phyloP scores from a whole-genome alignment of 1,140 invertebrate genomes.

The Drosophila oshimai region DNA sequence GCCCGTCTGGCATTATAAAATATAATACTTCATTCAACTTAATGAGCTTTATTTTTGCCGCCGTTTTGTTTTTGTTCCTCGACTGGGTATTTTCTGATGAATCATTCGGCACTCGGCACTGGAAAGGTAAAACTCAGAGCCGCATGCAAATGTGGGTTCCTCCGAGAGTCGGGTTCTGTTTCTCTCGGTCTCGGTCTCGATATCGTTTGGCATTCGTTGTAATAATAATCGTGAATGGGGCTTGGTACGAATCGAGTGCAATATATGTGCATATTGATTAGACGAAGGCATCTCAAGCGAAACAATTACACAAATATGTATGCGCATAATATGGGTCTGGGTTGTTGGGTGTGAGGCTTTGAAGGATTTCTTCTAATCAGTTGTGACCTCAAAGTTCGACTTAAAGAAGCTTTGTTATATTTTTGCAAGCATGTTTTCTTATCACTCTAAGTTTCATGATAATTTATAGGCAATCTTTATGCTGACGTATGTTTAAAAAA shows the following conservation, averaged over 20 bases:
- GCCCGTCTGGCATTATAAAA: slow-evolving; percentile 19
- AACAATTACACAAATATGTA: slow-evolving; percentile 6
- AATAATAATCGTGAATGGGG: slow-evolving; percentile 54
- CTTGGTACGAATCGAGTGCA: slow-evolving; percentile 42
- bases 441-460: slow-evolving; percentile 3
- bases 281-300: slow-evolving; percentile 21
- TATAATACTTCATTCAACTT: slow-evolving; percentile 32
- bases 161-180: slow-evolving; percentile 23
- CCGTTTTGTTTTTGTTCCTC: neutral
- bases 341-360: neutral
- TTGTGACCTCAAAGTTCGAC: neutral
- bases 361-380: slow-evolving; percentile 22
- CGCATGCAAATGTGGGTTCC: slow-evolving; percentile 43
- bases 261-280: slow-evolving; percentile 73
- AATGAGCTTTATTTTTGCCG: slow-evolving; percentile 27
- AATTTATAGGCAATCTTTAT: neutral
- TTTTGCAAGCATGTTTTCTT: slow-evolving; percentile 5
- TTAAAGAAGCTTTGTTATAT: neutral
- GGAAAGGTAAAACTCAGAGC: slow-evolving; percentile 21
- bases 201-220: slow-evolving; percentile 42
- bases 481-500: neutral
- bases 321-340: neutral
- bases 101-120: slow-evolving; percentile 43
- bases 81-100: slow-evolving; percentile 50
- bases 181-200: slow-evolving; percentile 10